Base-by-base conservation (phyloP, 2,888 invertebrate genomes). In the Lampropteryx suffumata region DNA sequence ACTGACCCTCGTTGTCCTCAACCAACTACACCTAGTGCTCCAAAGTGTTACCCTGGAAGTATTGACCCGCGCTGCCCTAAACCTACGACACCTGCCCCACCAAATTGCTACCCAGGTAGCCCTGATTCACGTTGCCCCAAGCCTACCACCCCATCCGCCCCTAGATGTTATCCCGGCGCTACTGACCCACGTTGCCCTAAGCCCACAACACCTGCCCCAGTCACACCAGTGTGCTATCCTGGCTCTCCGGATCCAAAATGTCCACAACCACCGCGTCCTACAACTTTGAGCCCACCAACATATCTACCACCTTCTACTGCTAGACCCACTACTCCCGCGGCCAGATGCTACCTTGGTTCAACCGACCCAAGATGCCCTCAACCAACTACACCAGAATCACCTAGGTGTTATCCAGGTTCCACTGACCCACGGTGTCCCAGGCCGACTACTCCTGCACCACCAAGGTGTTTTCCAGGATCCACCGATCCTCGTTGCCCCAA, bases 31-130 rank as follows among this genome's bases (percentile, higher is more conserved):
- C 42, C 42, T 4, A 26, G 10, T 0, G 55, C 57, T 4, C 64
- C 59, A 0, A 0, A 53, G 53, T 69, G 73, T 21, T 73, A 33
- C 54, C 67, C 70, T 0, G 69, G 69, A 0, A 61, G 53, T 6
- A 51, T 50, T 0, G 73, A 76, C 7, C 53, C 63, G 0, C 49
- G 68, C 0, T 80, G 80, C 35, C 79, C 76, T 0, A 69, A 64
- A 30, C 70, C 69, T 0, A 69, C 76, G 0, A 67, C 74, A 0
- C 67, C 69, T 1, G 57, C 52, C 0, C 62, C 69, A 3, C 74
- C 75, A 9, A 41, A 52, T 4, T 72, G 72, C 32, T 71, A 33
- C 54, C 74, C 73, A 0, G 74, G 75, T 0, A 68, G 66, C 6
- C 52, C 50, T 0, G 73, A 76, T 12, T 59, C 68, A 0, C 44